Evolutionary conservation across 2,797 vertebrate genomes (phyloP).

Genomic region (Enteromius trimaculatus): DNA sequence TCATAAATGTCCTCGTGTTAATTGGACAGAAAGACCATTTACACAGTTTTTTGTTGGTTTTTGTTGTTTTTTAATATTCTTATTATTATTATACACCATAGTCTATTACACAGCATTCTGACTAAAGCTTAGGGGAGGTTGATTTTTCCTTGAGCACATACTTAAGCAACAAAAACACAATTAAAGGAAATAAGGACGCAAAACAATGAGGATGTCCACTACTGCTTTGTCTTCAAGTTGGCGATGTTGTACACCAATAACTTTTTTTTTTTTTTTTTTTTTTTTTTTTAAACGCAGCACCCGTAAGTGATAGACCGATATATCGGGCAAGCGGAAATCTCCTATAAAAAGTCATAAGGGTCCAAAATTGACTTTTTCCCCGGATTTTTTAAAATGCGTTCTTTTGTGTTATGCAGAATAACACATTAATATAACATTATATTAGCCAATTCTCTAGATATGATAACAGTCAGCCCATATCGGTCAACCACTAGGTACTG

Average conservation of each 20-base stretch:
- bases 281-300: not conserved
- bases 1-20: conserved; percentile 58
- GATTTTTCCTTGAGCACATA: conserved; percentile 61
- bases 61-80: not conserved
- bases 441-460: not conserved
- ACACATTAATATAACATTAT: not conserved
- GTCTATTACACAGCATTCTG: conserved; percentile 68
- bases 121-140: conserved; percentile 76
- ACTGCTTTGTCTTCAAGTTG: conserved; percentile 30
- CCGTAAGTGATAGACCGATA: conserved; percentile 24
- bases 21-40: conserved; percentile 52
- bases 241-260: conserved; percentile 16
- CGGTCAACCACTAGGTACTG: conserved; percentile 23
- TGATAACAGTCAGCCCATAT: conserved; percentile 3
- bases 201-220: conserved; percentile 23
- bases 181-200: conserved; percentile 33
- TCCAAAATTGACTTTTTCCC: not conserved
- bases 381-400: not conserved
- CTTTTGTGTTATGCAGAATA: not conserved
- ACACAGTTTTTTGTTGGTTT: conserved; percentile 38
- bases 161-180: conserved; percentile 45
- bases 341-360: not conserved
- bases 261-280: too few species aligned
- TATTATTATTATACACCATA: conserved; percentile 59
- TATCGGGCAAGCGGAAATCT: not conserved